These are phyloP conservation scores for Ovis canadensis DNA, from an alignment of 2,113 vertebrate species.

Conservation along the genomic window DNA sequence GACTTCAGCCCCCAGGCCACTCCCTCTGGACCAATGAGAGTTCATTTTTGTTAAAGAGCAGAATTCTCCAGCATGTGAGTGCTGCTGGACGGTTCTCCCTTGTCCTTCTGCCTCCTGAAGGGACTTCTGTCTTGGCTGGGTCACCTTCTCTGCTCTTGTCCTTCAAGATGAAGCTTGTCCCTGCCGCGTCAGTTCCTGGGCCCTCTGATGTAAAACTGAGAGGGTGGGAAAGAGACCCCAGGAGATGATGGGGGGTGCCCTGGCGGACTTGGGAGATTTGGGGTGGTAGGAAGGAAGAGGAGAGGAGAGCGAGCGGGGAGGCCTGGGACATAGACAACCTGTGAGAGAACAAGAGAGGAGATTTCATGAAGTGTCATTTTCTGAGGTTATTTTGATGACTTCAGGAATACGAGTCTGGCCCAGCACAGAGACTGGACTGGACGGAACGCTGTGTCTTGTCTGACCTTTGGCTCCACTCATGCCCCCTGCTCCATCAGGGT, in stretches of 20 bases:
- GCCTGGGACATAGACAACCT: not conserved
- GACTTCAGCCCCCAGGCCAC: not conserved
- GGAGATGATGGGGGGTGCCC: not conserved
- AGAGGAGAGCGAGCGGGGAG: not conserved
- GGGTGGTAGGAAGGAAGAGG: not conserved
- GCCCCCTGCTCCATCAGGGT: not conserved
- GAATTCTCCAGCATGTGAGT: no score
- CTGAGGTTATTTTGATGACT: not conserved
- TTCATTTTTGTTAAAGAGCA: not conserved
- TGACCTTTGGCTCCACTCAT: not conserved
- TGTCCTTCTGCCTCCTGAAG: not conserved
- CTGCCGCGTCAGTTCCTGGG: not conserved
- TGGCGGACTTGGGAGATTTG: not conserved
- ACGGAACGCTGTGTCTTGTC: rapidly evolving
- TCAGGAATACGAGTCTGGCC: not conserved
- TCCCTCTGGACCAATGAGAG: not conserved
- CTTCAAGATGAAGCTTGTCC: not conserved
- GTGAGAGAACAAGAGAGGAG: not conserved
- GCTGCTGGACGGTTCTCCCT: not conserved
- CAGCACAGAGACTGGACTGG: not conserved
- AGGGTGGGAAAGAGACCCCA: not conserved
- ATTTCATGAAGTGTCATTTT: not conserved
- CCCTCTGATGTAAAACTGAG: not conserved
- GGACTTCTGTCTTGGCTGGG: not conserved
- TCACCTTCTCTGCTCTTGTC: not conserved